Evolutionary conservation across 2,113 vertebrate species (phyloP).

Genomic region (Oreochromis spilurus): DNA sequence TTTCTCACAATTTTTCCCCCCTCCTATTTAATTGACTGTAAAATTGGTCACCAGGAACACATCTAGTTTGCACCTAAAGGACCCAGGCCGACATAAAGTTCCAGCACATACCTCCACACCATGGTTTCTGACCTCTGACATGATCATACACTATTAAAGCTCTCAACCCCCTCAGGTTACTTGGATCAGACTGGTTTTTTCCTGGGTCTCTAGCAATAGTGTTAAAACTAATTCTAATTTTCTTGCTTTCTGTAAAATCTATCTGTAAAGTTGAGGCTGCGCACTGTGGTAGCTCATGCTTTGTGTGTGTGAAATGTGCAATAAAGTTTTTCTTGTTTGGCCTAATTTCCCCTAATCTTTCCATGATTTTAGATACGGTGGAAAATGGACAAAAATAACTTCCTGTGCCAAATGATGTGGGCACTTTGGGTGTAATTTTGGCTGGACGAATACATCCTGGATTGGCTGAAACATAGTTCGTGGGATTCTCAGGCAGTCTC

Average conservation of each 20-base stretch:
- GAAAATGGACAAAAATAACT: not conserved
- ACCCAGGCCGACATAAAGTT: not conserved
- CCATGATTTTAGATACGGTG: not conserved
- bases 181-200: not conserved
- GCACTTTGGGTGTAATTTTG: not conserved
- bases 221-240: not conserved
- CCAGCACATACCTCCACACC: not conserved
- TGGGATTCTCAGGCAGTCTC: not conserved
- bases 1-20: not conserved
- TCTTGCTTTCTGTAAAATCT: not conserved
- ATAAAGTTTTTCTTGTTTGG: not conserved
- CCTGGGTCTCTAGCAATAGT: not conserved
- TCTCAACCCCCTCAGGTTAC: not conserved
- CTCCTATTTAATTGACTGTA: not conserved
- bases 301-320: not conserved
- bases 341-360: not conserved
- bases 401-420: not conserved
- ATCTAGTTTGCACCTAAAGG: not conserved
- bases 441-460: not conserved
- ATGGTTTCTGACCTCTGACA: not conserved
- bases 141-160: not conserved
- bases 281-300: not conserved
- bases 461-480: not conserved
- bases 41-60: not conserved
- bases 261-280: not conserved